Conservation (phyloP, 2,113 vertebrate genomes). For the Tenrec ecaudatus region DNA sequence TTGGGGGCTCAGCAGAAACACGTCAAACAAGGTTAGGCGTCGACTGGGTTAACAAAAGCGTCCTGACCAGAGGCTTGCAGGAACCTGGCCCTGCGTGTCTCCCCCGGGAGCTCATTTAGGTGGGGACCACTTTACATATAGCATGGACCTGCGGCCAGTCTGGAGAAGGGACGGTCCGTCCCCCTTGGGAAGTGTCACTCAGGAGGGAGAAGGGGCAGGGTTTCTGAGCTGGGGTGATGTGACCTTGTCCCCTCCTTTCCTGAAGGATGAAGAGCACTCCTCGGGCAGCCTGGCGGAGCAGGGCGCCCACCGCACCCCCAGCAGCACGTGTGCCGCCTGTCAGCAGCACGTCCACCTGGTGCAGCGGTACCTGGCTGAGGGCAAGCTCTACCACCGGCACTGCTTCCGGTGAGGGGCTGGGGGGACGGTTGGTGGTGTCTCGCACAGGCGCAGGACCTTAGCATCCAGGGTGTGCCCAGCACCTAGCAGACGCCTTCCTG, state of each 20-base stretch:
- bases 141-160: background rate
- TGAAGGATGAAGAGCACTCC: slow-evolving; percentile 57
- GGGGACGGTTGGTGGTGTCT: accelerated
- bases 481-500: accelerated
- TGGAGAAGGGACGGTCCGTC: background rate
- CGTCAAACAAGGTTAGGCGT: background rate
- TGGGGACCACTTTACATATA: background rate
- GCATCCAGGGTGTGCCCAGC: background rate
- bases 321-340: slow-evolving; percentile 93
- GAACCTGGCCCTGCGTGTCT: background rate
- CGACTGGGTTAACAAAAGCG: background rate
- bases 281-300: slow-evolving; percentile 14
- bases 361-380: slow-evolving; percentile 94
- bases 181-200: no score
- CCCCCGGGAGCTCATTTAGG: background rate
- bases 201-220: no score
- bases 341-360: slow-evolving; percentile 96
- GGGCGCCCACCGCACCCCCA: slow-evolving; percentile 81
- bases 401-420: slow-evolving; percentile 93
- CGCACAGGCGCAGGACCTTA: background rate
- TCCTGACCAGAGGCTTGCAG: background rate
- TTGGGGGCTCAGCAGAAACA: background rate
- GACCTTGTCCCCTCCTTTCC: background rate
- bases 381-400: slow-evolving; percentile 97
- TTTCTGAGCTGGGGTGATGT: no score